Evolutionary conservation across 2,113 vertebrate genomes (phyloP).

Genomic region (Charina bottae): DNA sequence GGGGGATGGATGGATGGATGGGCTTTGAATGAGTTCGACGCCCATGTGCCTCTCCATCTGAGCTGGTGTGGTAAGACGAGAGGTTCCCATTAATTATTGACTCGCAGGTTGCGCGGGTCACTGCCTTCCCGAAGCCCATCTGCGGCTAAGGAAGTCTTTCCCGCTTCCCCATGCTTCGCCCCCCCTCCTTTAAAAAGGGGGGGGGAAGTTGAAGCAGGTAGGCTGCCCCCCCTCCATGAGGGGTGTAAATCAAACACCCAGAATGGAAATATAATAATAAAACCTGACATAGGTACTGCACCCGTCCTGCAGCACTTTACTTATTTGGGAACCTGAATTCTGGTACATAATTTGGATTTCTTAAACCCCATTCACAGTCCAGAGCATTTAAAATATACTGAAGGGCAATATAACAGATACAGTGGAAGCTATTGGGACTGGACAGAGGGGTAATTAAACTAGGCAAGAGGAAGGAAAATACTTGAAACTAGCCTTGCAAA

Average conservation of each 20-base stretch:
- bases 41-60: slow-evolving; percentile 60
- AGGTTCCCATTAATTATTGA: slow-evolving; percentile 67
- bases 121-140: slow-evolving; percentile 59
- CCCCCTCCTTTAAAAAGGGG: background rate
- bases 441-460: background rate
- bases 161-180: background rate
- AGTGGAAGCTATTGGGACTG: background rate
- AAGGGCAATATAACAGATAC: background rate
- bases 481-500: background rate
- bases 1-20: slow-evolving; percentile 33
- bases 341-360: background rate
- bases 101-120: slow-evolving; percentile 60
- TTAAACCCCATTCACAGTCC: too few relatives aligned
- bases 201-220: background rate
- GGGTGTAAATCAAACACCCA: background rate
- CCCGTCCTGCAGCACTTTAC: background rate
- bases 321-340: background rate
- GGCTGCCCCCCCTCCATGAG: background rate
- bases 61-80: slow-evolving; percentile 68
- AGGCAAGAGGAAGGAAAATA: background rate
- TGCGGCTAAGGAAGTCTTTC: slow-evolving; percentile 30
- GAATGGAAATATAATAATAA: background rate
- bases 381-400: background rate
- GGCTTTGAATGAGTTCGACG: slow-evolving; percentile 34
- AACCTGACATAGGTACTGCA: background rate